Evolutionary conservation across 1,140 invertebrate species (phyloP).

Genomic region (Microplitis demolitor): DNA sequence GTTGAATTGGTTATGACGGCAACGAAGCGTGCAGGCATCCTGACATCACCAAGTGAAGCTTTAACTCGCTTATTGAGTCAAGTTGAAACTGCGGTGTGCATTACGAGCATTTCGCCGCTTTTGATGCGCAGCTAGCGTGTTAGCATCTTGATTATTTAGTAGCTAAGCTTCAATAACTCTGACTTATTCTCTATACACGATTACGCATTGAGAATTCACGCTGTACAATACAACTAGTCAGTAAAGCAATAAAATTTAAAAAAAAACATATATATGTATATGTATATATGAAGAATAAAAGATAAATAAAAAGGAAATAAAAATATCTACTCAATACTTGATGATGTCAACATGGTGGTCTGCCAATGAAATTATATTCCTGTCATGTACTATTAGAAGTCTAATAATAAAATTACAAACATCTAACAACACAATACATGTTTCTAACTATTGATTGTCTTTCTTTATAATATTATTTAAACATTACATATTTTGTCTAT

Average conservation of each 20-base stretch:
- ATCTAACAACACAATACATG: not conserved
- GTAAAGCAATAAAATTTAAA: not conserved
- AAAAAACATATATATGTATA: too few relatives aligned
- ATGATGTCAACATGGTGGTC: too few relatives aligned
- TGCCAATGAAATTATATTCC: too few relatives aligned
- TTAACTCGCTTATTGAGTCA: not conserved
- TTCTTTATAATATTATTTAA: too few relatives aligned
- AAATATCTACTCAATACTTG: not conserved
- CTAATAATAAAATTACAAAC: not conserved
- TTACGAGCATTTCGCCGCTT: constrained; percentile 31
- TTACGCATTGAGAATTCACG: constrained; percentile 9
- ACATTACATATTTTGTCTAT: too few relatives aligned
- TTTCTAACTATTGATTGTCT: too few relatives aligned
- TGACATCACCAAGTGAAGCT: constrained; percentile 11
- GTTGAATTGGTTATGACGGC: constrained; percentile 44
- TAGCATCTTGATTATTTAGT: constrained; percentile 29
- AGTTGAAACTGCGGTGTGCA: constrained; percentile 26
- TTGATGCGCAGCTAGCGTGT: constrained; percentile 28
- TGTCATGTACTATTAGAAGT: not conserved
- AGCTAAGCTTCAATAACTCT: constrained; percentile 1
- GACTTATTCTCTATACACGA: not conserved
- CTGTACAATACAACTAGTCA: not conserved
- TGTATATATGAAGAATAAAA: too few relatives aligned
- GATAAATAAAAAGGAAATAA: not conserved
- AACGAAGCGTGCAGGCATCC: constrained; percentile 42